Base-by-base conservation (phyloP, 2,888 invertebrate species). In the Harmothoe impar region DNA sequence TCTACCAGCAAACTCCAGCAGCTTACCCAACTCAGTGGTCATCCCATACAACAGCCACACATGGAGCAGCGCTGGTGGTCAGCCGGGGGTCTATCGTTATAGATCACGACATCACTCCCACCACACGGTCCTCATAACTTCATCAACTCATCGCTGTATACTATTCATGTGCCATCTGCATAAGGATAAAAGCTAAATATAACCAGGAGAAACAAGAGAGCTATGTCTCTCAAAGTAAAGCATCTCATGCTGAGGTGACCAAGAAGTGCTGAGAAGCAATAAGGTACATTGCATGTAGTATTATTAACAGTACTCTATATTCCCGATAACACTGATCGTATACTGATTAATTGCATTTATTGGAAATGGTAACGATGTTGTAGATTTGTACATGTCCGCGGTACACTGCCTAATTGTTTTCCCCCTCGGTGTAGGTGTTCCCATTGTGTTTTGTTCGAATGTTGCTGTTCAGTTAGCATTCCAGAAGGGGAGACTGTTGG, bases 401-500 rank as follows among this genome's bases (percentile, higher is more conserved):
- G 81, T 81, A 81, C 81, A 81, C 81, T 81, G 81, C 81, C 81
- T 81, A 23, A 33, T 81, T 81, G 33, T 81, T 62, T 62, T 62
- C 62, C 62, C 25, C 25, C 81, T 81, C 81, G 81, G 81, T 81
- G 81, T 33, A 43, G 81, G 81, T 81, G 81, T 35, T 81, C 81
- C 81, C 81, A 35, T 33, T 81, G 33, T 23, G 43, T 81, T 35
- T 81, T 33, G 33, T 81, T 43, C 43, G 81, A 43, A 81, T 81
- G 81, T 81, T 81, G 43, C 81, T 81, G 81, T 81, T 81, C 81
- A 81, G 81, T 81, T 81, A 81, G 81, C 81, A 81, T 81, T 81
- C 81, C 81, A 81, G 81, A 81, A 81, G 25, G 81, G 81, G 81
- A 81, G 43, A 25, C n/a, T 72, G 0, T 7, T 29, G 25, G 25